Conservation (phyloP, 2,888 invertebrate genomes). For the Tachina fera region DNA sequence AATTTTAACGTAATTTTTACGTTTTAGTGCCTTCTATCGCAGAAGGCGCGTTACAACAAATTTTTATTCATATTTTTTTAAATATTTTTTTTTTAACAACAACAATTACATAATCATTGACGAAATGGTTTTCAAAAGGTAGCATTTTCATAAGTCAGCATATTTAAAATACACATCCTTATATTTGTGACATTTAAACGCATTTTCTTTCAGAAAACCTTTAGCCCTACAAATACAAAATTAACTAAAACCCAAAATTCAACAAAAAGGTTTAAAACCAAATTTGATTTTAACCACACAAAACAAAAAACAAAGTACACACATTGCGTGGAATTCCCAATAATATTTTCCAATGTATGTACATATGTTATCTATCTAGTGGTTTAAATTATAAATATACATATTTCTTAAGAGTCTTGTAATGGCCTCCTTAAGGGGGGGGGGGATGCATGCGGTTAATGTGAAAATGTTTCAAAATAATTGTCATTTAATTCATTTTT, state of each 20-base stretch:
- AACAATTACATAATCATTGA: conserved; percentile 30
- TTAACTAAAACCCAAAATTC: conserved; percentile 32
- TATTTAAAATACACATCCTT: conserved; percentile 4
- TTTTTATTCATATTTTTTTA: conserved; percentile 11
- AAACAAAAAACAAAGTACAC: too few relatives aligned
- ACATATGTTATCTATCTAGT: neutral
- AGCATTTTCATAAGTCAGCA: conserved; percentile 36
- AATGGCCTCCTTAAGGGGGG: neutral
- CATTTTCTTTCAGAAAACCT: conserved; percentile 62
- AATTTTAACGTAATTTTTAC: conserved; percentile 19
- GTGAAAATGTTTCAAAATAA: neutral
- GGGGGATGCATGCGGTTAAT: neutral
- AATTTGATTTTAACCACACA: neutral
- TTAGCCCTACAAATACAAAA: conserved; percentile 63
- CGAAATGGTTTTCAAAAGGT: conserved; percentile 58
- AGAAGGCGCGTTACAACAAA: conserved; percentile 57
- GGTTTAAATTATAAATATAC: conserved; percentile 1
- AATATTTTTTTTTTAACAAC: conserved; percentile 17
- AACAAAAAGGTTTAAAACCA: conserved; percentile 43
- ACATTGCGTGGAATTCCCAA: neutral
- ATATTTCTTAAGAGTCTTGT: neutral
- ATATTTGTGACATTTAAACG: conserved; percentile 26
- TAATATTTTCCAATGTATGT: neutral
- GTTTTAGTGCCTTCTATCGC: conserved; percentile 11
- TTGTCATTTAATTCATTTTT: too few relatives aligned